Conservation (phyloP, 2,888 invertebrate genomes). For the Cryptocheilus praepositus region DNA sequence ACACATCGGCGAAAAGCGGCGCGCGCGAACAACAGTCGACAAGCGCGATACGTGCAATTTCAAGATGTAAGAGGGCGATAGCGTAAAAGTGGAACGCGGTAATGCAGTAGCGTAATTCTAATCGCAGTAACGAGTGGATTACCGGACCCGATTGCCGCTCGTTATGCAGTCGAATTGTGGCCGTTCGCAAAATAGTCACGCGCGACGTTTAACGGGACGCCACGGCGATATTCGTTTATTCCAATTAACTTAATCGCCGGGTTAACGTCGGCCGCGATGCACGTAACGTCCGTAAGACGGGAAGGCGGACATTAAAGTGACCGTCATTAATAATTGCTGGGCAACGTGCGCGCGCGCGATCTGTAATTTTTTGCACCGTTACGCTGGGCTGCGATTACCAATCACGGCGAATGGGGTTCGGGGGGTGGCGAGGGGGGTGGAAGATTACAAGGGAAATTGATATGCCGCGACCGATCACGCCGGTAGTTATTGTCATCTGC, state of each 20-base stretch:
- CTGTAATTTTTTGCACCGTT: slow-evolving; percentile 55
- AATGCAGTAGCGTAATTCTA: too few relatives aligned
- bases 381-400: slow-evolving; percentile 47
- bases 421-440: neutral
- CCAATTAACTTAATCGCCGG: slow-evolving; percentile 52
- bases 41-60: too few relatives aligned
- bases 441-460: slow-evolving; percentile 40
- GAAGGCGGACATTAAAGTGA: slow-evolving; percentile 53
- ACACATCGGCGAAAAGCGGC: too few relatives aligned
- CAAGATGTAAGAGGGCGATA: too few relatives aligned
- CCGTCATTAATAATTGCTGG: slow-evolving; percentile 47
- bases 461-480: slow-evolving; percentile 45
- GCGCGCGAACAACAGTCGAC: too few relatives aligned
- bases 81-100: too few relatives aligned
- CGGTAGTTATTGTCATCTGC: slow-evolving; percentile 57
- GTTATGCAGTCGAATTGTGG: too few relatives aligned
- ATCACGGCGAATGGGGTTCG: slow-evolving; percentile 26
- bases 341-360: slow-evolving; percentile 11
- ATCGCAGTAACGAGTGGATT: too few relatives aligned
- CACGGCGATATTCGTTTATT: slow-evolving; percentile 45
- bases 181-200: too few relatives aligned
- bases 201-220: neutral
- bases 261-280: neutral
- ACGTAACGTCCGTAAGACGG: slow-evolving; percentile 41
- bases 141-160: too few relatives aligned